Evolutionary conservation across 2,888 invertebrate species (phyloP).

Genomic region (Atrina japonica): DNA sequence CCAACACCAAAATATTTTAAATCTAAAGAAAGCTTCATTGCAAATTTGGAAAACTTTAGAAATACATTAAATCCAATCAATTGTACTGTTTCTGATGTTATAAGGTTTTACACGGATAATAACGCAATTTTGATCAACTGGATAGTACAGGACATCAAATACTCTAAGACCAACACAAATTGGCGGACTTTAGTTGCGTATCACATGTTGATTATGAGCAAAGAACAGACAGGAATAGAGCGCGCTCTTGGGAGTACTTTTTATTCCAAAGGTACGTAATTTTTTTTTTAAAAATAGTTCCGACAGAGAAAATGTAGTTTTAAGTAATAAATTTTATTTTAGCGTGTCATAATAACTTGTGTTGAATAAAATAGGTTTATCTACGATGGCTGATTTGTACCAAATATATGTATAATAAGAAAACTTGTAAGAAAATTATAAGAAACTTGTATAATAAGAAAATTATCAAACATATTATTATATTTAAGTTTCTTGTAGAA

Average conservation of each 20-base stretch:
- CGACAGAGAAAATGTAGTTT: no score
- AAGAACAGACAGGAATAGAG: conserved; percentile 69
- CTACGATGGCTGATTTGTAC: no score
- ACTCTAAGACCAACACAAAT: conserved; percentile 41
- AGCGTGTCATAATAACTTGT: no score
- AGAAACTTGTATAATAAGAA: no score
- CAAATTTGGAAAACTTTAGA: conserved; percentile 9
- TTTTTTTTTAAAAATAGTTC: no score
- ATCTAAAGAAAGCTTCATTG: neutral
- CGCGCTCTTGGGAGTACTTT: conserved; percentile 66
- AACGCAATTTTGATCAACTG: conserved; percentile 56
- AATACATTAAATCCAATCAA: conserved; percentile 32
- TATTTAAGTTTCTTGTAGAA: no score
- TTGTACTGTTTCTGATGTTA: conserved; percentile 39
- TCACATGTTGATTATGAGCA: conserved; percentile 65
- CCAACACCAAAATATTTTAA: conserved; percentile 14
- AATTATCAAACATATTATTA: no score
- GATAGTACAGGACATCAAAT: conserved; percentile 56
- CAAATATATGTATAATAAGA: no score
- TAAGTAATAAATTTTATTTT: no score
- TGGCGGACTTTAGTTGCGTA: conserved; percentile 66
- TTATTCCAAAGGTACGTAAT: conserved; percentile 64
- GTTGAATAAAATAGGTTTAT: no score
- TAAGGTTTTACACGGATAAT: conserved; percentile 58
- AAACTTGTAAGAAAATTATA: no score